These are phyloP conservation scores for Crambe crambe DNA, from an alignment of 37 sponge, comb jelly and placozoan genomes.

Conservation along the genomic window DNA sequence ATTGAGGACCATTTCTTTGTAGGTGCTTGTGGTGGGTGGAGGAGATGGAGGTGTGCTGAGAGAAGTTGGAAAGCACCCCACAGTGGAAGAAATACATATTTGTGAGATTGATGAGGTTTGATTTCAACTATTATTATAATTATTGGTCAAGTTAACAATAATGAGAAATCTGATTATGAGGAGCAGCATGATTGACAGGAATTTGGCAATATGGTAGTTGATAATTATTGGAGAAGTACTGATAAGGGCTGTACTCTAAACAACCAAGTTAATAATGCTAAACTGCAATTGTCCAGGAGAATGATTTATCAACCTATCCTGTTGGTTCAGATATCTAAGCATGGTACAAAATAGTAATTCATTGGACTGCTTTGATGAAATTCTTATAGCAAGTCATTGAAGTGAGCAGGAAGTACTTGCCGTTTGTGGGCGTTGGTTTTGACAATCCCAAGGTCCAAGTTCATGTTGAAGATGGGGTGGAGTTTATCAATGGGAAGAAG, in stretches of 20 bases:
- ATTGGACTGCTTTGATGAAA: not conserved
- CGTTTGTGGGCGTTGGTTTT: slow-evolving; percentile 55
- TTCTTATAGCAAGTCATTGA: slow-evolving; percentile 23
- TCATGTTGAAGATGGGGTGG: slow-evolving; percentile 70
- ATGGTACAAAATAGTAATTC: too few relatives aligned
- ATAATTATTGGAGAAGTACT: too few relatives aligned
- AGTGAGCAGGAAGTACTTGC: slow-evolving; percentile 73
- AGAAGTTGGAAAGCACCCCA: slow-evolving; percentile 82
- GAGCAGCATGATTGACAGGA: too few relatives aligned
- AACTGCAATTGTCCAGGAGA: too few relatives aligned
- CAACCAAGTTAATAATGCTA: too few relatives aligned
- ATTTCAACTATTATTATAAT: not conserved
- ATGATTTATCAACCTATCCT: too few relatives aligned
- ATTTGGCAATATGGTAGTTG: too few relatives aligned
- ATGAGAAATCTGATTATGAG: too few relatives aligned
- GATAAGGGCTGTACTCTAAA: too few relatives aligned
- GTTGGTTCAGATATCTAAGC: too few relatives aligned
- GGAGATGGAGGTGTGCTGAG: slow-evolving; percentile 94
- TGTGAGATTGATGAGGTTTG: slow-evolving; percentile 92
- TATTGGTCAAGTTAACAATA: not conserved
- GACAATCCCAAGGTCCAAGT: slow-evolving; percentile 55
- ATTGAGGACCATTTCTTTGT: not conserved
- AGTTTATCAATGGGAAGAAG: slow-evolving; percentile 50
- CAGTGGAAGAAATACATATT: slow-evolving; percentile 68
- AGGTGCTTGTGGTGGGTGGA: slow-evolving; percentile 92